phyloP scores from a whole-genome alignment of 2,797 vertebrate genomes.

The Pitangus sulphuratus region DNA sequence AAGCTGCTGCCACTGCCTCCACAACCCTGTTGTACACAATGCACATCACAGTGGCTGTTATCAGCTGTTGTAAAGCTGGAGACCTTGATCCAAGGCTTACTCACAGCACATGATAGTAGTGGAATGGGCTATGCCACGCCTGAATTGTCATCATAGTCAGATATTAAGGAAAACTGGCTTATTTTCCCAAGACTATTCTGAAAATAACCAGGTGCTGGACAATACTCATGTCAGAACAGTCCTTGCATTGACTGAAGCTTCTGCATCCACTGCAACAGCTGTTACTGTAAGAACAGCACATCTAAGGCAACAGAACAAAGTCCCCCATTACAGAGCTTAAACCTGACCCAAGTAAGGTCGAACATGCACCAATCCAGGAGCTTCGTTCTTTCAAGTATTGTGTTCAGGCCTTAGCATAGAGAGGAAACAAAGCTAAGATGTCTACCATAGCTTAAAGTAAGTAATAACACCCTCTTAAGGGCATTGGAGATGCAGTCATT shows the following conservation, averaged over 20 bases:
- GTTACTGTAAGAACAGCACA: background rate
- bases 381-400: background rate
- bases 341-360: background rate
- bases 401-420: background rate
- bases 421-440: background rate
- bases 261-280: background rate
- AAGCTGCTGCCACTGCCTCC: background rate
- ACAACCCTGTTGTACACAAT: background rate
- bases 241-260: background rate
- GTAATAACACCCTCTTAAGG: background rate
- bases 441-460: background rate
- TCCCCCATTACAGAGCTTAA: background rate
- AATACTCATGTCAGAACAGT: background rate
- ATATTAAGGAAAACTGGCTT: background rate
- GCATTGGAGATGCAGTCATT: rapidly evolving
- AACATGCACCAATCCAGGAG: background rate
- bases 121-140: background rate
- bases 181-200: background rate
- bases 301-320: background rate
- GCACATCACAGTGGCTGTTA: background rate
- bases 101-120: background rate
- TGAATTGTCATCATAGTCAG: background rate
- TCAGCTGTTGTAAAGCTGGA: background rate
- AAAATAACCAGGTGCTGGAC: background rate
- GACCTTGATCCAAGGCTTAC: background rate